Evolutionary conservation across 1,140 invertebrate species (phyloP), one percentile per base, ranked within the genome.

Genomic region (Agrypnia vestita): DNA sequence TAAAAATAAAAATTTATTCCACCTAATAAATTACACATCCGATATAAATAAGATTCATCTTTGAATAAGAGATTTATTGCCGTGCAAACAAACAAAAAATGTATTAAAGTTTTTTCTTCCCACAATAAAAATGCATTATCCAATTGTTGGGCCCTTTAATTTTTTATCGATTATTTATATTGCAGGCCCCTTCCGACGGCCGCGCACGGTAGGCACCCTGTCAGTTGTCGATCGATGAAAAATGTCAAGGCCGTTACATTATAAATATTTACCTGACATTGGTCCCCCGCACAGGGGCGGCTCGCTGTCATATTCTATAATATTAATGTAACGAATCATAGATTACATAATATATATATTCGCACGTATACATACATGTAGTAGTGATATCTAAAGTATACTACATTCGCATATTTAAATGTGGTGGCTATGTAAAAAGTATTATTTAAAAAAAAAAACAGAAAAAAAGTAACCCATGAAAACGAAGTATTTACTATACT

Each of bases 121-220:
- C 76, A 78, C 76, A 78, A 78, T 78, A 78, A 51, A 78, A 78
- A 78, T 17, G 62, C 61, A 69, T 67, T 62, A 78, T 12, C 47
- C 76, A 19, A 69, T 78, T 78, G 76, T 78, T 56, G n/a, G 61
- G 43, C 47, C 43, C 44, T 69, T 61, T 61, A 73, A 69, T 78
- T 78, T 78, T 78, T 69, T 69, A 78, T 69, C 76, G 76, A 78
- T 78, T 78, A 78, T 78, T 78, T 78, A 78, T 69, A 69, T 56
- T 78, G 12, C 75, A 64, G n/a, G 46, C 75, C 75, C 75, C 75
- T 17, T 17, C 25, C 61, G 61, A 64, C 15, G 67, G 44, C 43
- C 17, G 35, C 10, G 61, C 7, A 25, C 21, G 13, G 25, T 12
- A 64, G 67, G 56, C 3, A 35, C 25, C 25, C 13, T 64, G 61